Evolutionary conservation across 2,797 vertebrate genomes (phyloP), one percentile per base, ranked within the genome.

Genomic region (Notamacropus eugenii): DNA sequence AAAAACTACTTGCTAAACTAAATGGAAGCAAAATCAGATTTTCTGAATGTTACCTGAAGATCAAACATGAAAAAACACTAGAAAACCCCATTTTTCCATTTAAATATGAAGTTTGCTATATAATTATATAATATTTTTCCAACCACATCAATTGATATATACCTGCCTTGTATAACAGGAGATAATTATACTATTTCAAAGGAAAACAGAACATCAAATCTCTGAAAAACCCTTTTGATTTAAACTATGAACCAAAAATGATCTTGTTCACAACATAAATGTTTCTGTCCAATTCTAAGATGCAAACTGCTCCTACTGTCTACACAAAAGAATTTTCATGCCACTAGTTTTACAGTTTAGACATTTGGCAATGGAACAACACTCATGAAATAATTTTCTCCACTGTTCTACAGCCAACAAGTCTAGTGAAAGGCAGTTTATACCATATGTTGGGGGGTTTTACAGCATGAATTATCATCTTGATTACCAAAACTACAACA

Each of bases 381-480:
- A 98, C 92, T 96, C 98, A 96, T 92, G 97, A 97, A 98, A 98
- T 97, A 90, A 97, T 98, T 98, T 97, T 98, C 96, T 97, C 95
- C 96, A 91, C 94, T 93, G 97, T 96, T 98, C 97, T 96, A 98
- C 96, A 98, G 97, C 98, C 95, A 98, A 97, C 97, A 96, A 97
- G 98, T 97, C 97, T 98, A 96, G 97, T 96, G 96, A 98, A 97
- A 97, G 97, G 9, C 74, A 87, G 74, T 87, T 28, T 96, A 55
- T 98, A 87, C 96, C 97, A 87, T 97, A 98, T 98, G 97, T 98
- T 98, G 97, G 97, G 97, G 97, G 97, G 97, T 93, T 74, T 98
- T 97, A 98, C 98, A 98, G 97, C 97, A 87, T 87, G 98, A 97
- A 98, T 98, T 98, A 98, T 98, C 98, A 98, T 97, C 96, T 97